These are phyloP conservation scores for Diplodus sargus DNA, from an alignment of 2,797 vertebrate species.

Conservation along the genomic window DNA sequence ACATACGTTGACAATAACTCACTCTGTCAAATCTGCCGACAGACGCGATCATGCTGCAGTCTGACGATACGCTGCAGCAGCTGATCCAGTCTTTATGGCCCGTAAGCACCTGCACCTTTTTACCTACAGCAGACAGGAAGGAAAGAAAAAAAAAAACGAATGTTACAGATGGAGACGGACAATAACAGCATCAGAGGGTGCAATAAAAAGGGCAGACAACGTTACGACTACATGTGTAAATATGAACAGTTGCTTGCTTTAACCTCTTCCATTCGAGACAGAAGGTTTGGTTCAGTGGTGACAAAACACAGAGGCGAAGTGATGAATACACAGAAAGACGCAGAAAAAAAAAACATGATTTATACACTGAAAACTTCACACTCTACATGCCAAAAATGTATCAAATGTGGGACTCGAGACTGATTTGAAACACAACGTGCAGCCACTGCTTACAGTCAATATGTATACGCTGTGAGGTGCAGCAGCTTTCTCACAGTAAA, in stretches of 20 bases:
- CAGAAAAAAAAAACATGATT: neutral
- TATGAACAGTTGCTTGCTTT: constrained; percentile 33
- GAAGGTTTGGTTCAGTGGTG: neutral
- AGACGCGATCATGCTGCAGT: constrained; percentile 96
- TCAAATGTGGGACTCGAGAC: neutral
- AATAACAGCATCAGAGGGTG: neutral
- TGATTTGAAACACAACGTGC: neutral
- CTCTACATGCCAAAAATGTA: too few relatives aligned
- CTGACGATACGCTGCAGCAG: constrained; percentile 92
- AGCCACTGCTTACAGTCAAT: neutral
- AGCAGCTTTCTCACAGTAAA: neutral
- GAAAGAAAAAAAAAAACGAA: neutral
- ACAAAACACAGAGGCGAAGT: constrained; percentile 12
- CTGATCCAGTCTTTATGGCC: constrained; percentile 96
- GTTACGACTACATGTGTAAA: neutral
- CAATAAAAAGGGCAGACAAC: neutral
- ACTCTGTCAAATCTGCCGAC: constrained; percentile 91
- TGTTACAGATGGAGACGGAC: neutral
- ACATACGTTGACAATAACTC: constrained; percentile 24
- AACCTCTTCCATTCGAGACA: neutral
- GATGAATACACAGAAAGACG: neutral
- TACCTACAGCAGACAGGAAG: constrained; percentile 79
- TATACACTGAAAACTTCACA: neutral
- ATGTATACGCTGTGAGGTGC: neutral
- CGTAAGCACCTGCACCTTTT: constrained; percentile 89